Evolutionary conservation across 2,888 invertebrate genomes (phyloP), one percentile per base, ranked within the genome.

Genomic region (Tethea ocularis): DNA sequence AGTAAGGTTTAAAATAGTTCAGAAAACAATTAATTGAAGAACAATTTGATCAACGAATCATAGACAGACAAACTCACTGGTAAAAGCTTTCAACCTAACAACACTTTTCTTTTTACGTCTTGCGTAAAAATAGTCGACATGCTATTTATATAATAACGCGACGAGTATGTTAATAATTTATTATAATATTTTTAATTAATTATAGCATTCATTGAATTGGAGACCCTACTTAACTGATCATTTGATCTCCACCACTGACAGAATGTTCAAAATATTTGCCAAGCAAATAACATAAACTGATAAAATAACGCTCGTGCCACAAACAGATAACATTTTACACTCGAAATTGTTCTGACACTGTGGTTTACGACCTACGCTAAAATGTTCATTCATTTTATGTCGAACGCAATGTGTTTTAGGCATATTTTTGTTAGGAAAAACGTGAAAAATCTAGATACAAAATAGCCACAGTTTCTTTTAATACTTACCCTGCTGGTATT

Each of bases 301-400:
- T 89, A 89, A 86, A 77, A 66, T 68, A 73, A 68, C 79, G 82
- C 87, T 83, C 88, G 87, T 87, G 87, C 87, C 72, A 69, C 79
- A 77, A 80, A 81, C 69, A 79, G 86, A 88, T 88, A 88, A 83
- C 78, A 79, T 68, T 76, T 75, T 72, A 74, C 68, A 69, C 66
- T 74, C 60, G 67, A 72, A 76, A 68, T 77, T 69, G 65, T 66
- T 66, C 62, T 55, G 61, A 61, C 61, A 66, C 63, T 64, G 69
- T 66, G 69, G 60, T 72, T 61, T 61, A 67, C 51, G 61, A 59
- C 38, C 10, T 46, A 46, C 56, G 33, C 59, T 62, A 75, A 75
- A 73, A 80, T 76, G 71, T 65, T 60, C 57, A 61, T 61, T 58
- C 36, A 57, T 66, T 68, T 63, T 59, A 59, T 56, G 26, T 61